Base-by-base conservation (phyloP, 2,113 vertebrate species). In the Onychostoma macrolepis region DNA sequence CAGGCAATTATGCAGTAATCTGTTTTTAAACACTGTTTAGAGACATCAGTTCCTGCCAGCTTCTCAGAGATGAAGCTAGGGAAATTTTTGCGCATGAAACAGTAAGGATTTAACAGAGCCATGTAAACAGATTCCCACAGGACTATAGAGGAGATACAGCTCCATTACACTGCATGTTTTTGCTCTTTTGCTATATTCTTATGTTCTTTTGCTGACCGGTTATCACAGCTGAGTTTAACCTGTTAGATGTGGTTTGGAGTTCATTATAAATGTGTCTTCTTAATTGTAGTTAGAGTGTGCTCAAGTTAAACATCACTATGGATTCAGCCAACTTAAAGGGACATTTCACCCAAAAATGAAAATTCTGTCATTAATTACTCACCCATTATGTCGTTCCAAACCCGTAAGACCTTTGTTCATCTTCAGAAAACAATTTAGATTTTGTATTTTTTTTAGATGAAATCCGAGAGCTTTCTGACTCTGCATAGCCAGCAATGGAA, bases 21-120 rank as follows among this genome's bases (percentile, higher is more conserved):
- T 89, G 87, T 89, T 88, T 88, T 89, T 83, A 92, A 92, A 88
- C 87, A 87, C 85, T 89, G 88, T 90, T 90, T 90, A 87, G 87
- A 90, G 85, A 84, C 80, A 84, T 86, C 63, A 80, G 74, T 75
- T 88, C 78, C 79, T 85, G 61, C 83, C 83, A 48, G 56, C 83
- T 85, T 89, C 85, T 87, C 65, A 86, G 85, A 88, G 72, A 81
- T 43, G 75, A 53, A 84, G 63, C 76, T 53, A 43, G 45, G 65
- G 69, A 41, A 53, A 61, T 24, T 84, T 84, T 77, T 58, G 15
- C 28, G 30, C 75, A 79, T 72, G 45, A 53, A 86, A 80, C 86
- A 85, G 86, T 56, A 74, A 81, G 85, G 84, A 85, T 89, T 91
- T 89, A 85, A 79, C 79, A 87, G 61, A 65, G 48, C 41, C 72